Base-by-base conservation (phyloP, 2,797 vertebrate species). In the Enteromius treurensis region DNA sequence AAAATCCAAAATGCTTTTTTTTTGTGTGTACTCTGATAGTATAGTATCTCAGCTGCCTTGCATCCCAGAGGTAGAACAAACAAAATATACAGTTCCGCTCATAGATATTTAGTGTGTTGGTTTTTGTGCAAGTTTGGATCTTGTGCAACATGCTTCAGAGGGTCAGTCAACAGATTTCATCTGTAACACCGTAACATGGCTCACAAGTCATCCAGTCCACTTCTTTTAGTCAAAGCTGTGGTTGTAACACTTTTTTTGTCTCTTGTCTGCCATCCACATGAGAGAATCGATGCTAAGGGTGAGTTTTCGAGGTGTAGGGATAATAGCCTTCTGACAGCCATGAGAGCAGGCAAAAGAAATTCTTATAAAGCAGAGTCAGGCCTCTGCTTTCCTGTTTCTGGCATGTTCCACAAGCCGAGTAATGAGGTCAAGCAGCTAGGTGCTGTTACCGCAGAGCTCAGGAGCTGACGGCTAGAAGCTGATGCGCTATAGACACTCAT, bases 401-500 rank as follows among this genome's bases (percentile, higher is more conserved):
- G 53, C 47, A 71, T 82, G 26, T 82, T 76, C 26, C 45, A 76
- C n/a, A 49, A 45, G 49, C 69, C 71, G 40, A 47, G 58, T 77
- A 60, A 79, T 77, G 73, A 69, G 87, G 85, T 78, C 58, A 51
- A 74, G 45, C 81, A 76, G 73, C 68, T 65, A 62, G 83, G n/a
- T 69, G 23, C 34, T 73, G 45, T 86, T 88, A 84, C n/a, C 6
- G 17, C 70, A 40, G 29, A 70, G 37, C 70, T 45, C 45, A 53
- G 62, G 62, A 67, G 11, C 74, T 58, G 77, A 76, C 70, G 13
- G 40, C 8, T 75, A 70, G 34, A 60, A 45, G 51, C 71, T 64
- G 64, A 60, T 80, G 62, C 5, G 21, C 84, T 42, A 26, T 76
- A 69, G 26, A 82, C 37, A 40, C 47, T 79, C 23, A 34, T 60